Conservation (phyloP, 2,113 vertebrate species). For the Dermatemys mawii region DNA sequence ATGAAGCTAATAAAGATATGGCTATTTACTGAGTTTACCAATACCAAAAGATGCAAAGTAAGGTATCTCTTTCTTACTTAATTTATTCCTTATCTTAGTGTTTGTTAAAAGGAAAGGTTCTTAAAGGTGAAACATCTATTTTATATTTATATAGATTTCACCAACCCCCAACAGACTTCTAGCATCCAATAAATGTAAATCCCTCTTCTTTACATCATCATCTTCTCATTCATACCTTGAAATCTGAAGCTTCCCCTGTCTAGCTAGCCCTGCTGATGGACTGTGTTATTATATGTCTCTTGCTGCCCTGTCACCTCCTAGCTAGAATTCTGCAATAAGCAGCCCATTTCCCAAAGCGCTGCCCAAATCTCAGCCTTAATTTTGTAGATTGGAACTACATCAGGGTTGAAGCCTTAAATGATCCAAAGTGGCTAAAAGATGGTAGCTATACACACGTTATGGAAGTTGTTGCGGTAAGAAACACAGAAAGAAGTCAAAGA, state of each 20-base stretch:
- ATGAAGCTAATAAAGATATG: not conserved
- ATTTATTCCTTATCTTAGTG: not conserved
- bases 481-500: not conserved
- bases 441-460: no score
- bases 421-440: not conserved
- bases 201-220: not conserved
- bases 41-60: not conserved
- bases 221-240: not conserved
- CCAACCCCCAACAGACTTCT: no score
- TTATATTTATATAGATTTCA: no score
- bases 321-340: not conserved
- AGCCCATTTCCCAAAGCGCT: not conserved
- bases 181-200: not conserved
- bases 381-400: not conserved
- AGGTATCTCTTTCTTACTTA: not conserved
- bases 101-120: not conserved
- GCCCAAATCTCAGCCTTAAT: not conserved
- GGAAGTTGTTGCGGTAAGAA: no score
- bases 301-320: not conserved
- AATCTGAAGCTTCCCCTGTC: not conserved
- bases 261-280: not conserved
- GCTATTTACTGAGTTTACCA: not conserved
- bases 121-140: no score
- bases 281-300: not conserved
- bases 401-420: not conserved